phyloP scores from a whole-genome alignment of 2,113 vertebrate species.

The Azemiops feae region DNA sequence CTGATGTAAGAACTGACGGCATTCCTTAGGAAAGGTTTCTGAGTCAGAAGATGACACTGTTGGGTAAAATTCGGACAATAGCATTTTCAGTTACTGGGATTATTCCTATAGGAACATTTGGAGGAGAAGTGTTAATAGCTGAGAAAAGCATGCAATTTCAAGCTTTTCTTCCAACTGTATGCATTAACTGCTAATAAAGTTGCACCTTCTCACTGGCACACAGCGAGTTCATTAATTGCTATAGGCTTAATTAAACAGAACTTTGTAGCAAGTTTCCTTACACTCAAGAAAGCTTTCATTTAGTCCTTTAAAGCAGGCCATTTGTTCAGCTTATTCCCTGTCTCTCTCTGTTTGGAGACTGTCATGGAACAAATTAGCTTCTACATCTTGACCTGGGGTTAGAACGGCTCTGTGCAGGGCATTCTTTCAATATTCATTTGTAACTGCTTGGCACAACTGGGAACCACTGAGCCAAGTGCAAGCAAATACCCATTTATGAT shows the following conservation, averaged over 20 bases:
- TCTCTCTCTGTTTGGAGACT: neutral
- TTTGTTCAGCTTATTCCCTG: neutral
- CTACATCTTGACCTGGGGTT: neutral
- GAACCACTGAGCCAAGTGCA: neutral
- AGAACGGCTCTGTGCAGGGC: neutral
- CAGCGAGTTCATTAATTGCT: neutral
- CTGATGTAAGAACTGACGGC: neutral
- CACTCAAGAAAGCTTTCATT: neutral
- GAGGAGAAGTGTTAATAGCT: neutral
- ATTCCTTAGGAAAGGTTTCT: neutral
- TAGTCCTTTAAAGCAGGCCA: neutral
- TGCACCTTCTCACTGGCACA: neutral
- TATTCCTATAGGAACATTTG: neutral
- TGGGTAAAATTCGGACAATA: neutral
- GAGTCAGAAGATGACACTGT: neutral
- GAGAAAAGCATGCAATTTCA: neutral
- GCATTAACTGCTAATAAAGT: neutral
- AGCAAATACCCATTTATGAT: neutral
- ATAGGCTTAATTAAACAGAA: neutral
- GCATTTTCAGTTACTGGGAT: neutral
- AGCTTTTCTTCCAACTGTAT: neutral
- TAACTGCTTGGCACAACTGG: neutral
- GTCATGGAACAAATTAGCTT: neutral
- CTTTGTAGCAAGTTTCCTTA: neutral
- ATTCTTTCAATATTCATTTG: neutral